Evolutionary conservation across 64 coral and sea anemone species (phyloP), one percentile per base, ranked within the genome.

Genomic region (Montipora cactus): DNA sequence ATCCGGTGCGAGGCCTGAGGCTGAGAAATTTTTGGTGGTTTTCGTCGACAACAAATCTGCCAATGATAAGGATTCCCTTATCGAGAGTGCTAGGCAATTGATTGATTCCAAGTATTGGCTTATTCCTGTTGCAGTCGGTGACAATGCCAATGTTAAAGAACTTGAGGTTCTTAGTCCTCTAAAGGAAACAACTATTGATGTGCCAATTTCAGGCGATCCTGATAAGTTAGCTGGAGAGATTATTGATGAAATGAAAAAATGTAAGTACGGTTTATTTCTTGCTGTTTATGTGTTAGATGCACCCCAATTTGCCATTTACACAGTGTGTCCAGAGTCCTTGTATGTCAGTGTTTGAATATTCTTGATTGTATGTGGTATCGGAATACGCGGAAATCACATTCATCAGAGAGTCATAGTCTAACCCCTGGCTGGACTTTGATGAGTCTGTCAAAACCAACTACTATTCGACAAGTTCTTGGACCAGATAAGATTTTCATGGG

Each of bases 41-140:
- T 82, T 97, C 13, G 28, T 95, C 1, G 96, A 97, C 72, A 97
- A 92, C 73, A 81, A 79, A 46, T 79, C 96, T 59, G 22, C 45
- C 12, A 93, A 97, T 47, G 64, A 79, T 8, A 77, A 23, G 74
- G 86, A 78, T n/a, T 68, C 8, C 19, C 52, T 97, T 6, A 77
- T 75, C 13, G 79, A 58, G 10, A 89, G 89, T 47, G 83, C 79
- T 3, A 92, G 89, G 76, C 83, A 89, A 22, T 44, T 97, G 2
- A 90, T 95, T 66, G 50, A 28, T 46, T 18, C 13, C 44, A 89
- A 77, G 6, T 77, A 81, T 89, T 87, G 93, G 69, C 48, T 97
- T 3, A 11, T 97, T 9, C 89, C 96, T 73, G 93, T 95, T 7
- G 87, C 64, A 9, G 78, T 97, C 16, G 96, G 92, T 20, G 14